phyloP scores from a whole-genome alignment of 2,888 invertebrate genomes.

The Sarcophaga subvicina region DNA sequence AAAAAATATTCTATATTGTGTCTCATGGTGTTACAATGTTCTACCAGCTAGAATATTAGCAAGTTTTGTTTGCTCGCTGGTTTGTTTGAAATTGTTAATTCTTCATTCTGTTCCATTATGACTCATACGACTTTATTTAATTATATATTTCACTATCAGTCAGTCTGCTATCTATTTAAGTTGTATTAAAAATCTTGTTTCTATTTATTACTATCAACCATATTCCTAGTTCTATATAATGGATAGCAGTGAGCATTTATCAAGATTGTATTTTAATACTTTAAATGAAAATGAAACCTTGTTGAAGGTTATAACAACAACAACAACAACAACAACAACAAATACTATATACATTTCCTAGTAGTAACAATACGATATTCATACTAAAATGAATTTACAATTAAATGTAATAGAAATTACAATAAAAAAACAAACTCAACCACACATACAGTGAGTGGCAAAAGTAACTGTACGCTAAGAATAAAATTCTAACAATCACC shows the following conservation, averaged over 20 bases:
- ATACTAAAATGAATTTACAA: slow-evolving; percentile 45
- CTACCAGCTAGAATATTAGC: too few relatives aligned
- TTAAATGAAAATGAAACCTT: slow-evolving; percentile 68
- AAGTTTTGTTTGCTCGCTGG: too few relatives aligned
- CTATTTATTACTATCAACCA: background rate
- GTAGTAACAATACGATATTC: slow-evolving; percentile 25
- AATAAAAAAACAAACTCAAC: slow-evolving; percentile 39
- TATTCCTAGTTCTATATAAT: slow-evolving; percentile 22
- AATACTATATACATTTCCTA: slow-evolving; percentile 44
- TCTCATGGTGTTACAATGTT: too few relatives aligned
- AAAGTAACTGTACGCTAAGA: too few relatives aligned
- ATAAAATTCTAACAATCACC: too few relatives aligned
- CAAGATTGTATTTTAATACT: slow-evolving; percentile 34
- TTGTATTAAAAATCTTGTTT: background rate
- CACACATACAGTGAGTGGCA: background rate
- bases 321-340: slow-evolving; percentile 3
- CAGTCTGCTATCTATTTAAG: too few relatives aligned
- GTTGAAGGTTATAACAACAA: slow-evolving; percentile 67
- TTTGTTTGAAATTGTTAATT: too few relatives aligned
- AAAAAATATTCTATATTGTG: too few relatives aligned
- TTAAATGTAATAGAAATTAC: slow-evolving; percentile 73
- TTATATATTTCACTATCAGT: too few relatives aligned
- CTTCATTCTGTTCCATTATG: too few relatives aligned
- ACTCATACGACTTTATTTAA: too few relatives aligned
- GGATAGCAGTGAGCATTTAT: background rate